Base-by-base conservation (phyloP, 1,140 invertebrate species). In the Atopsyche davidsoni region DNA sequence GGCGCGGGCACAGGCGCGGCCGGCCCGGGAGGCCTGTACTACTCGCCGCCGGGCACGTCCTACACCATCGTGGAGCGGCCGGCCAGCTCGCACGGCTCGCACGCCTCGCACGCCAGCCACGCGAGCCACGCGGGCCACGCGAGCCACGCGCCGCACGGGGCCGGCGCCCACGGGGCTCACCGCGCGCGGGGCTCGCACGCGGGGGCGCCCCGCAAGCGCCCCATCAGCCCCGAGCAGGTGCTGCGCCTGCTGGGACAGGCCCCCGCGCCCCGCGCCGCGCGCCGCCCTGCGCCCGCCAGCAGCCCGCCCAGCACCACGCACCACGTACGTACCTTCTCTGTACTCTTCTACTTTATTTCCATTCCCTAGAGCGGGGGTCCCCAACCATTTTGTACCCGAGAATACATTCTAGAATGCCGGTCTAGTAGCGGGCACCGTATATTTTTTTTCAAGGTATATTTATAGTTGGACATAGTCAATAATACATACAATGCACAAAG, bases 31-130 rank as follows among this genome's bases (percentile, higher is more conserved):
- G 80, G 79, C 9, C 69, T 80, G 2, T 83, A 83, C 62, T 82
- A 83, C 60, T 82, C 80, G 24, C 79, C 80, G 47, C 81, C 81
- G 7, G 79, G 86, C 36, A 89, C 86, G 48, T 88, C 85, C 34
- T 89, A 89, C 69, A 89, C 86, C 58, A 89, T 89, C 65, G 81
- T 89, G 58, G 87, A 89, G 69, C 76, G 86, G 40, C 85, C 85
- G 23, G 82, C 84, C 51, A 85, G 83, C 56, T 83, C 83, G 22
- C 81, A 84, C 54, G 38, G 25, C 16, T 77, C 80, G 57, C 79
- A 82, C 67, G 79, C 79, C 25, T 79, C 79, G 28, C 76, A 77
- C 62, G 77, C 71, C 51, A 74, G 67, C 59, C 59, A 63, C 52
- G 32, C 57, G 52, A 54, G 4, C 16, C 64, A 66, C 38, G 50